phyloP scores from a whole-genome alignment of 2,888 invertebrate genomes.

The Operophtera brumata region DNA sequence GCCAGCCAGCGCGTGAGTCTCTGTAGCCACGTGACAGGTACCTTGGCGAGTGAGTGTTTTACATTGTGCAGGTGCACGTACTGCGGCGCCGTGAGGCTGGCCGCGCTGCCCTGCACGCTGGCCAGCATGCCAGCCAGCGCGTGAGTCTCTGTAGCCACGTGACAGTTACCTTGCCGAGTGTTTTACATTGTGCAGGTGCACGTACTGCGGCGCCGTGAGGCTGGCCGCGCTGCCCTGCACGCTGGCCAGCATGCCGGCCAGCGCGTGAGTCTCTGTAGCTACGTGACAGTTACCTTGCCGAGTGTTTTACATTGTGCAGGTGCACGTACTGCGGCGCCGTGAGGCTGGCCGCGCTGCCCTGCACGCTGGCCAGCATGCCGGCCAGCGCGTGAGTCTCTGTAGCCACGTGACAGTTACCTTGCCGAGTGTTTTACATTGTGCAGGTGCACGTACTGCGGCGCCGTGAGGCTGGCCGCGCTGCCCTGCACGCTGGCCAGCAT shows the following conservation, averaged over 20 bases:
- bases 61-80: too few species aligned
- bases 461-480: constrained; percentile 82
- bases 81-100: too few species aligned
- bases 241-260: constrained; percentile 83
- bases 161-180: too few species aligned
- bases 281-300: constrained; percentile 79
- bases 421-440: constrained; percentile 91
- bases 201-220: constrained; percentile 82
- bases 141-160: too few species aligned
- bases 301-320: too few species aligned
- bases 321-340: constrained; percentile 84
- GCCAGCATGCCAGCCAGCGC: too few species aligned
- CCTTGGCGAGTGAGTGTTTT: too few species aligned
- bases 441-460: constrained; percentile 84
- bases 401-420: constrained; percentile 78
- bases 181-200: too few species aligned
- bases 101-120: too few species aligned
- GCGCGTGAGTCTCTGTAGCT: constrained; percentile 83
- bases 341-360: constrained; percentile 81
- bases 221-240: constrained; percentile 83
- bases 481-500: constrained; percentile 84
- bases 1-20: too few species aligned
- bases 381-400: constrained; percentile 83
- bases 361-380: constrained; percentile 84
- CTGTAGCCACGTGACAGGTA: too few species aligned